phyloP scores from a whole-genome alignment of 2,797 vertebrate genomes.

The Pseudomugil gertrudae region DNA sequence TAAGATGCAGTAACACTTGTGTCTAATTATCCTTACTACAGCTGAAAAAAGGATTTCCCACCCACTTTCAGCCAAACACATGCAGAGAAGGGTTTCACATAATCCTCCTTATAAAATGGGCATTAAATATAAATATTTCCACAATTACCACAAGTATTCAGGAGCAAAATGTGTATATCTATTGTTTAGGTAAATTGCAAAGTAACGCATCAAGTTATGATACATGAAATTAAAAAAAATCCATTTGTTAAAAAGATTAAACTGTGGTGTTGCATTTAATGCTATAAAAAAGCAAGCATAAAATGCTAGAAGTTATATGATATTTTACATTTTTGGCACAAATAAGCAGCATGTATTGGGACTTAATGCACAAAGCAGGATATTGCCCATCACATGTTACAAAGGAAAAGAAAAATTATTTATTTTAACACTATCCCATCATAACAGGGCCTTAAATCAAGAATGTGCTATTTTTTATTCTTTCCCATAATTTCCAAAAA shows the following conservation, averaged over 20 bases:
- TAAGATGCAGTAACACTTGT: constrained; percentile 56
- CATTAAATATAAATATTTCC: neutral
- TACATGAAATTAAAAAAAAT: neutral
- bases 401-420: neutral
- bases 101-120: constrained; percentile 5
- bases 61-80: constrained; percentile 17
- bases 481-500: constrained; percentile 1
- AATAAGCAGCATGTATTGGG: constrained; percentile 6
- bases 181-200: neutral
- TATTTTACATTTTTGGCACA: neutral
- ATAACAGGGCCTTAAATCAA: neutral
- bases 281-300: neutral
- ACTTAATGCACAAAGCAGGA: neutral
- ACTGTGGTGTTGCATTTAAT: neutral
- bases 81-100: neutral
- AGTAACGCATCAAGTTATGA: neutral
- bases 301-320: neutral
- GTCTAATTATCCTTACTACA: constrained; percentile 64
- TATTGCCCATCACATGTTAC: constrained; percentile 1
- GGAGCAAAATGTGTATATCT: constrained; percentile 1
- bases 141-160: neutral
- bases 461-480: neutral
- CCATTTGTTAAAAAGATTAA: neutral
- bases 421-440: constrained; percentile 3
- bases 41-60: constrained; percentile 48